Conservation (phyloP, 1,140 invertebrate genomes). For the Muscidifurax raptorellus region DNA sequence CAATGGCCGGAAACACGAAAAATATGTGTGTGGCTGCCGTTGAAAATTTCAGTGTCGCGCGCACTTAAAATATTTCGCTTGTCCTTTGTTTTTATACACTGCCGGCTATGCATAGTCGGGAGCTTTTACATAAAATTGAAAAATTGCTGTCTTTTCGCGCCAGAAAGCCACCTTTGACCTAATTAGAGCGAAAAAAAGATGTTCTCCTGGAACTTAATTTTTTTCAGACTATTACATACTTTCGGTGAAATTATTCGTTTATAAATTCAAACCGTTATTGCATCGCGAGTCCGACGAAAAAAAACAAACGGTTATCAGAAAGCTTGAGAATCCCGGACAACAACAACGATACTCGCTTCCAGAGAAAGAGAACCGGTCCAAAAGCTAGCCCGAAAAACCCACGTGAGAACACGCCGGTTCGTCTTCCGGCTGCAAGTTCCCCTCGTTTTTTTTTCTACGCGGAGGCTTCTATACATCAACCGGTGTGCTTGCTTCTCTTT, state of each 20-base stretch:
- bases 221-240: too few relatives aligned
- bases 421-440: neutral
- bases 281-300: too few relatives aligned
- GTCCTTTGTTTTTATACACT: neutral
- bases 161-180: neutral
- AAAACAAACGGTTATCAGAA: too few relatives aligned
- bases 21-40: neutral
- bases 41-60: slow-evolving; percentile 35
- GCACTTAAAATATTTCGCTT: neutral
- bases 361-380: neutral
- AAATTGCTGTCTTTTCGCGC: neutral
- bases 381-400: neutral
- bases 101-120: too few relatives aligned
- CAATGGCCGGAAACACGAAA: slow-evolving; percentile 28
- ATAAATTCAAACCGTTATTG: too few relatives aligned
- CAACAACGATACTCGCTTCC: neutral
- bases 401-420: neutral
- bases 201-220: too few relatives aligned
- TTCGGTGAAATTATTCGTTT: too few relatives aligned
- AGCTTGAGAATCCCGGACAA: too few relatives aligned
- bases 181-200: too few relatives aligned
- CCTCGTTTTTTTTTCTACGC: neutral
- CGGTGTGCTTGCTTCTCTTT: too few relatives aligned
- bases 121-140: slow-evolving; percentile 17
- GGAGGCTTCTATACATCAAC: too few relatives aligned